phyloP scores from a whole-genome alignment of 2,888 invertebrate species.

The Alviniconcha strummeri region DNA sequence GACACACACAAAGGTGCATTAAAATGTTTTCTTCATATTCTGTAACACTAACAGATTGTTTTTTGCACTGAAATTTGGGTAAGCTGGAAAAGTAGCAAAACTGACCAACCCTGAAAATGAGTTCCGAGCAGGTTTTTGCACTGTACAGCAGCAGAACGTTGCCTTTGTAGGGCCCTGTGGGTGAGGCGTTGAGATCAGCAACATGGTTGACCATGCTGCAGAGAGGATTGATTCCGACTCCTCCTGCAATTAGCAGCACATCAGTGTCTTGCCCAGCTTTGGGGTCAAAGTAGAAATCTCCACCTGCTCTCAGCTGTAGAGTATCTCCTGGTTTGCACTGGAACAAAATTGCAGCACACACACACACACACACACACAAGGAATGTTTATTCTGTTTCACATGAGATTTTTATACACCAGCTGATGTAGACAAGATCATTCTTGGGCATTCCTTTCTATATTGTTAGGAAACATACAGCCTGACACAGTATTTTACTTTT shows the following conservation, averaged over 20 bases:
- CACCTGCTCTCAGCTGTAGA: slow-evolving; percentile 72
- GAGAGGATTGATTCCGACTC: slow-evolving; percentile 75
- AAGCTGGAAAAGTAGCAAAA: neutral
- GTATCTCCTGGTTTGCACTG: slow-evolving; percentile 71
- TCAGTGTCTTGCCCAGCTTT: slow-evolving; percentile 44
- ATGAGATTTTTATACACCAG: no score
- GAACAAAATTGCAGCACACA: neutral
- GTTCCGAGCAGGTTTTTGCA: slow-evolving; percentile 69
- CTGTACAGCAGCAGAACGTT: slow-evolving; percentile 69
- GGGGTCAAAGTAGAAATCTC: slow-evolving; percentile 72
- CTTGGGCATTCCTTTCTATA: no score
- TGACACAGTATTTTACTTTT: no score
- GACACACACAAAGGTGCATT: neutral
- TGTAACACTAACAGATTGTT: no score
- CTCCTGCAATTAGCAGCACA: slow-evolving; percentile 74
- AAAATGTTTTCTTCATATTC: neutral
- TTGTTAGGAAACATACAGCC: no score
- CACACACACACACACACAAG: neutral
- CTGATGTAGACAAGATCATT: no score
- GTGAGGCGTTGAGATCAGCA: slow-evolving; percentile 49
- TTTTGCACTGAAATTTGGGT: no score
- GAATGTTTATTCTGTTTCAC: no score
- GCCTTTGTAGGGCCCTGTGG: slow-evolving; percentile 25
- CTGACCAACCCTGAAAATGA: slow-evolving; percentile 71
- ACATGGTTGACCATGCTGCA: slow-evolving; percentile 71